Evolutionary conservation across 2,888 invertebrate genomes (phyloP), one percentile per base, ranked within the genome.

Genomic region (Eristalinus sepulchralis): DNA sequence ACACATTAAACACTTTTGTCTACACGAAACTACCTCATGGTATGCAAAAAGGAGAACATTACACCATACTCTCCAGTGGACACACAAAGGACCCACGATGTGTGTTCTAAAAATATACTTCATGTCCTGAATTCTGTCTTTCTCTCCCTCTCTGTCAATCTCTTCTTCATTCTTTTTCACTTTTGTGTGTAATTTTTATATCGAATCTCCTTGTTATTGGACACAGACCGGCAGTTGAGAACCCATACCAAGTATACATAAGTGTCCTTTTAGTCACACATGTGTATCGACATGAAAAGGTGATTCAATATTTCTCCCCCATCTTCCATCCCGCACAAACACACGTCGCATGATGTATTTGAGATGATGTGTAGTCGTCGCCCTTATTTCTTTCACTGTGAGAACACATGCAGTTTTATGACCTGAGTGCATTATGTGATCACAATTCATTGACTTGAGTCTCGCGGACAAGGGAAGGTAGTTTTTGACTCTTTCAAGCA

Each of bases 191-290:
- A n/a, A 27, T 67, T 67, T 55, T 72, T 76, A 64, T 57, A 76
- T 84, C 67, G 76, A 85, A 77, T 64, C 57, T 57, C 60, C 71
- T 71, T 81, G 75, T 76, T 17, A 17, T 47, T 13, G 13, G 47
- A 5, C 47, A n/a, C 36, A 64, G 66, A 11, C 72, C 70, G 33
- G 34, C 27, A 27, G 27, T 27, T 27, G 27, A 34, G 79, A 70
- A 79, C 76, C 60, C 70, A 63, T 82, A 75, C 75, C 53, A 63
- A 64, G 85, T 17, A 6, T 79, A 86, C 75, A 86, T 86, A 86
- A 83, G 86, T 83, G 86, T 86, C 86, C 86, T 83, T 86, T 86
- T 83, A 86, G 86, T 82, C 73, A 70, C 85, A 86, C 82, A 86
- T 86, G 85, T 86, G 78, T 86, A 79, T 70, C 86, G 71, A 83